Evolutionary conservation across 2,888 invertebrate species (phyloP).

Genomic region (Stenurella melanura): DNA sequence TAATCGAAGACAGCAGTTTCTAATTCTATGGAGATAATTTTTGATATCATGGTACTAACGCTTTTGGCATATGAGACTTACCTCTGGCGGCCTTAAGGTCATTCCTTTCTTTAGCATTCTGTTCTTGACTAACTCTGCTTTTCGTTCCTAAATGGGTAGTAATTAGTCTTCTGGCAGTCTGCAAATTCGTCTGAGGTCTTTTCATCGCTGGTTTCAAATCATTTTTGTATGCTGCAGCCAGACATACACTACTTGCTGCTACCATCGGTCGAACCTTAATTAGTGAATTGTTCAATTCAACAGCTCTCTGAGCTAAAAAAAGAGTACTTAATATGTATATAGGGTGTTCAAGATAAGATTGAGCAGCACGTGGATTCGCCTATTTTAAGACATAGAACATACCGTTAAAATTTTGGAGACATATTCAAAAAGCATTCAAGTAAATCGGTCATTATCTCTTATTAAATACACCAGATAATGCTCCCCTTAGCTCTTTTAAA

Average conservation of each 20-base stretch:
- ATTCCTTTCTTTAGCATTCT: slow-evolving; percentile 67
- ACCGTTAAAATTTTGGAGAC: too few species aligned
- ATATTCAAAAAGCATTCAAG: too few species aligned
- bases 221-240: slow-evolving; percentile 65
- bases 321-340: not conserved
- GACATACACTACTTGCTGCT: slow-evolving; percentile 65
- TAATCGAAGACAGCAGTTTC: too few species aligned
- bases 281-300: slow-evolving; percentile 65
- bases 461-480: too few species aligned
- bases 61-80: slow-evolving; percentile 47
- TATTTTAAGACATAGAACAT: not conserved
- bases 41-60: too few species aligned
- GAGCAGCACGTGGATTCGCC: not conserved
- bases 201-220: slow-evolving; percentile 72
- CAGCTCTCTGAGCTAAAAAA: slow-evolving; percentile 68
- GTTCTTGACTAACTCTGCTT: slow-evolving; percentile 67
- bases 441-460: too few species aligned
- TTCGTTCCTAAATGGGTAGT: slow-evolving; percentile 70
- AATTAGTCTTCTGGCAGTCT: slow-evolving; percentile 70
- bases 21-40: too few species aligned
- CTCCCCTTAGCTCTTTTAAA: too few species aligned
- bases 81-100: slow-evolving; percentile 69
- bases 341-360: not conserved
- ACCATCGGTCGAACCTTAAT: slow-evolving; percentile 71
- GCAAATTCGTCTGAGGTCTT: slow-evolving; percentile 70